Conservation (phyloP, 2,888 invertebrate genomes). For the Phortica magna region DNA sequence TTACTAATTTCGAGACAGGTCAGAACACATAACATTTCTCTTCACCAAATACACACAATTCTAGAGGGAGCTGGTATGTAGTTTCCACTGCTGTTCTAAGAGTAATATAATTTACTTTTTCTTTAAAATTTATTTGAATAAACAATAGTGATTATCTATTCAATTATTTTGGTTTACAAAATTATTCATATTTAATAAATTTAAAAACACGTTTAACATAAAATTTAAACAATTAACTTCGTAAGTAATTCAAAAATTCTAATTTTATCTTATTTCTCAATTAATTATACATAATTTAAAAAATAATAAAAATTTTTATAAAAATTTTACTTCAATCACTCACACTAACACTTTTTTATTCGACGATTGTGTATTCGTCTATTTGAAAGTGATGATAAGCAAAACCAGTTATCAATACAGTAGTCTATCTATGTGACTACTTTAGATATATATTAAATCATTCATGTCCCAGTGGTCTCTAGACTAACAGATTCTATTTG, state of each 20-base stretch:
- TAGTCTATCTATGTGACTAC: neutral
- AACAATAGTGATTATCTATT: neutral
- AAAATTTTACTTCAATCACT: constrained; percentile 1
- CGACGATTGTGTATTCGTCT: neutral
- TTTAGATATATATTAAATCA: neutral
- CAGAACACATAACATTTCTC: constrained; percentile 4
- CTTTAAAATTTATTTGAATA: neutral
- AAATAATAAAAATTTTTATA: neutral
- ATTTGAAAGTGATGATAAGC: constrained; percentile 1
- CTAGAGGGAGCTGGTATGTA: neutral
- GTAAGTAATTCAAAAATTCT: neutral
- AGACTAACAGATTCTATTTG: no score
- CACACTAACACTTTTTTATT: constrained; percentile 26
- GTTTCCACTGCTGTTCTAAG: neutral
- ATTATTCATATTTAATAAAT: neutral
- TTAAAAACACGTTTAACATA: neutral
- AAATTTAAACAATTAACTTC: neutral
- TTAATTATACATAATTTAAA: neutral
- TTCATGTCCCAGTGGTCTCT: no score
- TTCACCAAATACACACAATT: constrained; percentile 13
- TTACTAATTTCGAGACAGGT: neutral
- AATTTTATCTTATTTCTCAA: neutral
- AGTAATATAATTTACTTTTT: neutral
- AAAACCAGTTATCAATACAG: neutral
- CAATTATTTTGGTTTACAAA: neutral